Percentiles rank a stretch among this genome's conserved stretches.
These are phyloP conservation scores for Philaethria dido DNA, from an alignment of 2,888 invertebrate genomes.

Conservation along the genomic window DNA sequence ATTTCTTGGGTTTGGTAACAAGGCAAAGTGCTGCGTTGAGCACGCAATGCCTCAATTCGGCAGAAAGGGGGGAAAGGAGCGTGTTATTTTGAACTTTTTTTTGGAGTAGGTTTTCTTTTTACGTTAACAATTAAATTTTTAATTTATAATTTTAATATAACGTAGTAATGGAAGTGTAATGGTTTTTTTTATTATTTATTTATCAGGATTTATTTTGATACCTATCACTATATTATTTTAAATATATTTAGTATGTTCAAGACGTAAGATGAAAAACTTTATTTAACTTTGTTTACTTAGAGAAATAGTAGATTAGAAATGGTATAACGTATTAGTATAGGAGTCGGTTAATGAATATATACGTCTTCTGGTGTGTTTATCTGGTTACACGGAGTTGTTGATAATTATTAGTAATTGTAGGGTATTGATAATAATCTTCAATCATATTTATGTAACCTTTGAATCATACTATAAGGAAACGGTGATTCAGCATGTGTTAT, in stretches of 20 bases:
- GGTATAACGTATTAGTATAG: not conserved
- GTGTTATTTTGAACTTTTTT: too few relatives aligned
- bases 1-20: too few relatives aligned
- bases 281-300: conserved; percentile 1
- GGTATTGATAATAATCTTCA: not conserved
- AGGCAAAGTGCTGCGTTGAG: too few relatives aligned
- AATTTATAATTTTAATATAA: too few relatives aligned
- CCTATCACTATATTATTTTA: too few relatives aligned
- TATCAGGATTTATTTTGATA: too few relatives aligned
- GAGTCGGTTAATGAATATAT: conserved; percentile 7
- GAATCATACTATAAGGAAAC: not conserved
- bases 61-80: too few relatives aligned
- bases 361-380: conserved; percentile 6
- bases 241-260: not conserved
- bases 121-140: too few relatives aligned
- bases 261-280: not conserved
- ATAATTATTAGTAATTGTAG: not conserved
- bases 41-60: too few relatives aligned
- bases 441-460: conserved; percentile 6
- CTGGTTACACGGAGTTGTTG: conserved; percentile 6
- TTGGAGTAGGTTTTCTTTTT: too few relatives aligned
- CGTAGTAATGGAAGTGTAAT: too few relatives aligned
- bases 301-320: conserved; percentile 4
- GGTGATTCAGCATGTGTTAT: conserved; percentile 5
- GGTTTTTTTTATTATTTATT: too few relatives aligned